Conservation (phyloP, 2,797 vertebrate genomes). For the Sparus aurata region DNA sequence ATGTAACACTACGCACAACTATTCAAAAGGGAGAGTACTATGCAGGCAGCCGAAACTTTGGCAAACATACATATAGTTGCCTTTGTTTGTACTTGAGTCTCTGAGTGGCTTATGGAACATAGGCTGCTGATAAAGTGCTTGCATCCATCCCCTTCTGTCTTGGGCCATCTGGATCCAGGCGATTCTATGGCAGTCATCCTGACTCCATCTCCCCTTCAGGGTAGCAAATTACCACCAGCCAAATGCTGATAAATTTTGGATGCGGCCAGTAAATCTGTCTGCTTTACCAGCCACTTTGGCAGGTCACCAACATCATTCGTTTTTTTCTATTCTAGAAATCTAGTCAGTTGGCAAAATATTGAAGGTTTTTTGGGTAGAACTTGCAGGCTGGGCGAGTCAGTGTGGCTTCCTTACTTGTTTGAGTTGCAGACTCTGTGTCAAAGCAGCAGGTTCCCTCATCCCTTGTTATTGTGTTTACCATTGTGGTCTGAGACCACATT, state of each 20-base stretch:
- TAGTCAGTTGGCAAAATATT: constrained; percentile 34
- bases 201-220: constrained; percentile 67
- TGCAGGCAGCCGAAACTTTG: constrained; percentile 34
- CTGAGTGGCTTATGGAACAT: constrained; percentile 66
- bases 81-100: constrained; percentile 66
- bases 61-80: constrained; percentile 38
- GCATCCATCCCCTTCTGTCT: constrained; percentile 70
- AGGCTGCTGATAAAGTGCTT: constrained; percentile 66
- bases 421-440: background rate
- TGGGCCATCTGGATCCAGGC: constrained; percentile 74
- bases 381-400: background rate
- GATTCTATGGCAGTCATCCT: constrained; percentile 59
- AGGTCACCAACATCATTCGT: constrained; percentile 64
- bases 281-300: constrained; percentile 65
- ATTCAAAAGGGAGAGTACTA: constrained; percentile 16
- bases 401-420: constrained; percentile 2
- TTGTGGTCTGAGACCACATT: constrained; percentile 20
- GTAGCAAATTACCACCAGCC: constrained; percentile 65
- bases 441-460: constrained; percentile 1
- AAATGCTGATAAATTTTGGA: constrained; percentile 71
- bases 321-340: constrained; percentile 45
- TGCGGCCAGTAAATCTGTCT: constrained; percentile 58
- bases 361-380: constrained; percentile 8
- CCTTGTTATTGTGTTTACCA: constrained; percentile 6
- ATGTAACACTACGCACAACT: background rate